Base-by-base conservation (phyloP, 1,140 invertebrate species). In the Drosophila persimilis region DNA sequence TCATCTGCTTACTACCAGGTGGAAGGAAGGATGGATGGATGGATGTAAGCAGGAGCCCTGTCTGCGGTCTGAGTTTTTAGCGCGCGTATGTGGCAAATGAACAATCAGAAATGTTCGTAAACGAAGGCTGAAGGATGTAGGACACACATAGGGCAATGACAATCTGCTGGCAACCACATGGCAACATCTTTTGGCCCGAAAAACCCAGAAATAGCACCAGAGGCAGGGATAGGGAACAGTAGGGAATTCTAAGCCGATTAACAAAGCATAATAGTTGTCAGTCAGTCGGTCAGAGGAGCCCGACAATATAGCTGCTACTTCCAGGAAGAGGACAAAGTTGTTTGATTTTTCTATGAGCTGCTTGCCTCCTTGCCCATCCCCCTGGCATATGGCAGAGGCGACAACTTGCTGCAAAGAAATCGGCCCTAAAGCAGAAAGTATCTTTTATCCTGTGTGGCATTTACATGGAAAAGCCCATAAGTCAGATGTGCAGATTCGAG, bases 51-150 rank as follows among this genome's bases (percentile, higher is more conserved):
- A 31, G 29, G 8, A 11, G 11, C 15, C 2, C 15, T 15, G 45
- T 50, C 47, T 63, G 70, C 53, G 64, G 71, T 50, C 48, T 67
- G 44, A 63, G 73, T 67, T 75, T 65, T 71, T 69, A 54, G 83
- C 62, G 77, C 83, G 74, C 86, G 81, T 80, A 70, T 86, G 81
- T 80, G 74, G 77, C 81, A 86, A 86, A 88, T 75, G 83, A 85
- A 80, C 83, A 88, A 88, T 76, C 47, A 56, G 57, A 51, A 62
- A 45, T 47, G 58, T 55, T 62, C 22, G 55, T 39, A 55, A 11
- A 54, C 44, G 35, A 39, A 67, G 29, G 22, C 46, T 11, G 41
- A 66, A 70, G 3, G 8, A 31, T 31, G 31, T 31, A 31, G 31
- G 31, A 46, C 13, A 63, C 48, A 73, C 48, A 48, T 55, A 66